Evolutionary conservation across 23 tunicate species (phyloP).

Genomic region (Trididemnum nubilum): DNA sequence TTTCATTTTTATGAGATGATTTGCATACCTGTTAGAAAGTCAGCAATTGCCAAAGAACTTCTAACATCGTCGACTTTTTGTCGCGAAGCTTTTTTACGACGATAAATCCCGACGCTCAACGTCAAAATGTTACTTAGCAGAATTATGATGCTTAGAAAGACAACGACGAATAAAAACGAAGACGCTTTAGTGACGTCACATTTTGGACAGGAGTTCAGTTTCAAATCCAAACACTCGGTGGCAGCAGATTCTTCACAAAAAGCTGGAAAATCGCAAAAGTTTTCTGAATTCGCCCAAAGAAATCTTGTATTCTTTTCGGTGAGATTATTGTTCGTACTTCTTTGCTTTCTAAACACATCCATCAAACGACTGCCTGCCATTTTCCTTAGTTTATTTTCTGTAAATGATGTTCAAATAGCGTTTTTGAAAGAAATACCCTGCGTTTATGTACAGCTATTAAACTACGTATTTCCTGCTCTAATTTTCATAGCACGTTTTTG

Average conservation of each 20-base stretch:
- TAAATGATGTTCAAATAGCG: too few relatives aligned
- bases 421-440: too few relatives aligned
- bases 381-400: too few relatives aligned
- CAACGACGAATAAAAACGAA: neutral
- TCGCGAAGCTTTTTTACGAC: neutral
- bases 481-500: too few relatives aligned
- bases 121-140: neutral
- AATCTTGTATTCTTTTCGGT: neutral
- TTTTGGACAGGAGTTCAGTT: neutral
- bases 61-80: slow-evolving; percentile 7
- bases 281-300: neutral
- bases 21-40: slow-evolving; percentile 16
- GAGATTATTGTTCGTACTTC: too few relatives aligned
- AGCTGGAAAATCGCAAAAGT: neutral
- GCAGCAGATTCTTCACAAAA: neutral
- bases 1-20: too few relatives aligned
- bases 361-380: too few relatives aligned
- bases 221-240: neutral
- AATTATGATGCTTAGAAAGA: neutral
- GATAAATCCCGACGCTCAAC: neutral
- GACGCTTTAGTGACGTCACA: slow-evolving; percentile 1
- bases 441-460: too few relatives aligned
- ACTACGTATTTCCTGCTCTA: too few relatives aligned
- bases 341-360: too few relatives aligned
- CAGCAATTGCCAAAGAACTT: slow-evolving; percentile 10